phyloP scores from a whole-genome alignment of 2,888 invertebrate species.

The Drosophila borborema region DNA sequence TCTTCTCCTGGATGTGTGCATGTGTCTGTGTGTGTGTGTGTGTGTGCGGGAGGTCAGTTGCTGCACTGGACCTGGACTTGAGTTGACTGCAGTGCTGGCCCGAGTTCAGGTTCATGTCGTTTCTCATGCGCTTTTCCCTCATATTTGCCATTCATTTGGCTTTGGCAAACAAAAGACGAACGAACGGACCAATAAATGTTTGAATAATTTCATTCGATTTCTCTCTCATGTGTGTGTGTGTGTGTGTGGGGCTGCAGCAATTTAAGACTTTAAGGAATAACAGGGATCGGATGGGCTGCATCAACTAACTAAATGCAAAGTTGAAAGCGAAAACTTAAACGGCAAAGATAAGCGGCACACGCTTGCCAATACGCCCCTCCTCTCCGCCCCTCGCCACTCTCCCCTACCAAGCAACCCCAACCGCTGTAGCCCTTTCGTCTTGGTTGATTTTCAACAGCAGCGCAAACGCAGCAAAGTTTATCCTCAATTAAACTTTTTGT shows the following conservation, averaged over 20 bases:
- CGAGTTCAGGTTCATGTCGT: conserved; percentile 44
- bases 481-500: conserved; percentile 78
- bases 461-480: conserved; percentile 77
- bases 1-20: too few relatives aligned
- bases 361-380: conserved; percentile 5
- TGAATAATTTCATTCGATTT: conserved; percentile 41
- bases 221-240: not conserved
- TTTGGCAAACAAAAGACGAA: conserved; percentile 56
- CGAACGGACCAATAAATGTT: conserved; percentile 62
- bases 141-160: conserved; percentile 69
- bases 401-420: not conserved
- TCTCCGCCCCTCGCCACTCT: fast-evolving
- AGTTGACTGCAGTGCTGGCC: conserved; percentile 13
- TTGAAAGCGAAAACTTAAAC: conserved; percentile 72
- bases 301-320: conserved; percentile 45
- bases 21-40: not conserved
- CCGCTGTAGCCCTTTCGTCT: not conserved
- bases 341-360: conserved; percentile 65
- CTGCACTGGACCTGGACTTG: conserved; percentile 10
- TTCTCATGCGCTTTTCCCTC: conserved; percentile 55
- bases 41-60: conserved; percentile 8
- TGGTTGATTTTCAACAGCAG: conserved; percentile 71
- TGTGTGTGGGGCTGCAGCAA: conserved; percentile 4
- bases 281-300: not conserved
- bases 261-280: conserved; percentile 44